phyloP scores from a whole-genome alignment of 2,888 invertebrate genomes.

The Lottia gigantea region DNA sequence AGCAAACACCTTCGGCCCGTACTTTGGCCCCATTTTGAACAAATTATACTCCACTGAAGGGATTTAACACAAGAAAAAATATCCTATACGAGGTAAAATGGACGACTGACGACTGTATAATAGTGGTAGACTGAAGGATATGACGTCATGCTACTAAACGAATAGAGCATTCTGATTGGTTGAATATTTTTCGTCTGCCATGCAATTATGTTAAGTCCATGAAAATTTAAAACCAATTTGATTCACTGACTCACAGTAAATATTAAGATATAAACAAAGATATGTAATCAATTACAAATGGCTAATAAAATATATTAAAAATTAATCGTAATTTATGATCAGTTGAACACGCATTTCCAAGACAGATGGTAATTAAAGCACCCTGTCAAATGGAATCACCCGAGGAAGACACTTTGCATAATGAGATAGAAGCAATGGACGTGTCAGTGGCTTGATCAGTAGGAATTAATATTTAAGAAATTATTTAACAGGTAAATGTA shows the following conservation, averaged over 20 bases:
- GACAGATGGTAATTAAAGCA: neutral
- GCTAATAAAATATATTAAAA: too few species aligned
- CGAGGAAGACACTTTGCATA: neutral
- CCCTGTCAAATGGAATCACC: neutral
- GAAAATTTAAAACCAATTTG: neutral
- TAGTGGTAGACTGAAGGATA: slow-evolving; percentile 1
- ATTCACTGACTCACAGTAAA: too few species aligned
- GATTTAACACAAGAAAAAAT: neutral
- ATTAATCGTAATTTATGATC: too few species aligned
- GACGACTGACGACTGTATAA: neutral
- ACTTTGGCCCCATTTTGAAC: slow-evolving; percentile 41
- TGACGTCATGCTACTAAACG: neutral
- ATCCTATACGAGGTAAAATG: slow-evolving; percentile 2
- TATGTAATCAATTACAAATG: too few species aligned
- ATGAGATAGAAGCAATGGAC: neutral
- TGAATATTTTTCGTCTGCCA: neutral
- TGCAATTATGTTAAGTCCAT: slow-evolving; percentile 4
- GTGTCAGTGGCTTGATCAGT: neutral
- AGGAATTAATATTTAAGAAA: too few species aligned
- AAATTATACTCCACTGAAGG: neutral
- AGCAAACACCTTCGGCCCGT: slow-evolving; percentile 40
- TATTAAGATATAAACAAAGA: too few species aligned
- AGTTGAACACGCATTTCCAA: too few species aligned
- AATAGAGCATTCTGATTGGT: neutral
- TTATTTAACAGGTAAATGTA: too few species aligned